Evolutionary conservation across 2,797 vertebrate genomes (phyloP).

Genomic region (Sebastes glaucus): DNA sequence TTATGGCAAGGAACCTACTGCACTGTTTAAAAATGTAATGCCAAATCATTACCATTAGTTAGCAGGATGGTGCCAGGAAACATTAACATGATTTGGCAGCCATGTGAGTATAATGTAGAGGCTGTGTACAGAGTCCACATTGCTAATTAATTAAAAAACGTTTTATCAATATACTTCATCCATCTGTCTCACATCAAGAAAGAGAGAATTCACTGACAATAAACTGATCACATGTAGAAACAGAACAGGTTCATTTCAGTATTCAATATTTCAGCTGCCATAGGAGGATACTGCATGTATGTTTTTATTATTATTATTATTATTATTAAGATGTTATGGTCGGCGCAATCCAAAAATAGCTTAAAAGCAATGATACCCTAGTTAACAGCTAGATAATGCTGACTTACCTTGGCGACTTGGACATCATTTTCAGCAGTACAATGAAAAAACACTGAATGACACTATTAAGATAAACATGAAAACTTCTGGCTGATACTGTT

Average conservation of each 20-base stretch:
- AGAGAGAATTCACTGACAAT: neutral
- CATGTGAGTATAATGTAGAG: neutral
- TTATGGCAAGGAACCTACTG: neutral
- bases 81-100: neutral
- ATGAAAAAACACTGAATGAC: neutral
- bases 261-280: neutral
- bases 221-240: neutral
- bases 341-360: neutral
- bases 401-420: constrained; percentile 66
- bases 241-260: neutral
- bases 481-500: neutral
- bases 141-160: neutral
- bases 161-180: neutral
- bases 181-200: neutral
- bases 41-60: neutral
- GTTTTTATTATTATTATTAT: neutral
- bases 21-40: too few relatives aligned
- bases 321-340: neutral
- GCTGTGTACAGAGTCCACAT: neutral
- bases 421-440: constrained; percentile 52
- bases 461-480: neutral
- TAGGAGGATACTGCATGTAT: neutral
- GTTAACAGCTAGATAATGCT: neutral
- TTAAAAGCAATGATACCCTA: neutral
- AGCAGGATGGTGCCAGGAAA: neutral